Evolutionary conservation across 2,113 vertebrate genomes (phyloP), one percentile per base, ranked within the genome.

Genomic region (Orientallactaga bullata): DNA sequence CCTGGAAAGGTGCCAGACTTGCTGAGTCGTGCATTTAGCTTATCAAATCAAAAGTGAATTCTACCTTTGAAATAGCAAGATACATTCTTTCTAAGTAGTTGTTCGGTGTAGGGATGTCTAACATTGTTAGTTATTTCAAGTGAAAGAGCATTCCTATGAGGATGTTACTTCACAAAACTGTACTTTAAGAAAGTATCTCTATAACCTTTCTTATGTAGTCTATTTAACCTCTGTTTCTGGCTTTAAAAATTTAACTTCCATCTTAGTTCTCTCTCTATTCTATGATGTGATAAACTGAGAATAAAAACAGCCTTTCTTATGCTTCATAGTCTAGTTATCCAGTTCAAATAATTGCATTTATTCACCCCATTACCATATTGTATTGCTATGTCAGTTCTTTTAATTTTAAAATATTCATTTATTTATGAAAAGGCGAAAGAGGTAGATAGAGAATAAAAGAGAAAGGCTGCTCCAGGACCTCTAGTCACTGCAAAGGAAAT

Each of bases 1-100:
- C 97, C 97, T 98, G 98, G 98, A 97, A 97, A 96, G 79, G 87
- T 96, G 98, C 98, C 98, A 98, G 68, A 84, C 83, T 96, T 98
- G 96, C 96, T 97, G 95, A 98, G 96, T 98, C 97, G 98, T 97
- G 96, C 94, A 91, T 96, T 97, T 98, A 96, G 93, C 96, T 91
- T 91, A 96, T 92, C 83, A 93, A 95, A 96, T 97, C 97, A 95
- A 98, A 98, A 97, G 89, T 89, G 95, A 97, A 96, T 95, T 95
- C 85, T 89, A 79, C 95, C 95, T 97, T 82, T 94, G 95, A 88
- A 71, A 96, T 97, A 96, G 65, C 39, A 91, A 24, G 55, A 10
- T 47, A 35, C n/a, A 16, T 85, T 80, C 93, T 28, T 1, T 86
- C 73, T 68, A 93, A 96, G 74, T 88, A 89, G 84, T 51, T 93